Percentiles rank a stretch among this genome's conserved stretches.
These are phyloP conservation scores for Siniperca scherzeri DNA, from an alignment of 2,797 vertebrate species.

Conservation along the genomic window DNA sequence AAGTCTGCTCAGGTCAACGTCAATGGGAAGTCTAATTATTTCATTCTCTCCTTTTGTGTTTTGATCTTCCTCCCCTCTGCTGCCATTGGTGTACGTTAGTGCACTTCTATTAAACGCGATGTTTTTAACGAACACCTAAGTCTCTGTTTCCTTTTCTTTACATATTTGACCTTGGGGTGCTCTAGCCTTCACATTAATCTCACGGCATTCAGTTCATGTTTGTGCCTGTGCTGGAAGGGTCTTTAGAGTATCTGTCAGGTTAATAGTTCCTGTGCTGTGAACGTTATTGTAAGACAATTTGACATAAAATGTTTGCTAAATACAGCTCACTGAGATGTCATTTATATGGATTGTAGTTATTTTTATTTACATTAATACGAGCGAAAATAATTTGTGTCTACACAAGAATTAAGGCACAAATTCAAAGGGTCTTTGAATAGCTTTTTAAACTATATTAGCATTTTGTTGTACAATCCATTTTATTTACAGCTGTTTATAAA, in stretches of 20 bases:
- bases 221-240: neutral
- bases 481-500: neutral
- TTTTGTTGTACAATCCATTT: neutral
- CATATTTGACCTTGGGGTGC: neutral
- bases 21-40: conserved; percentile 37
- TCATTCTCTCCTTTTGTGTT: conserved; percentile 44
- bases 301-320: neutral
- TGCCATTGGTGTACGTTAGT: conserved; percentile 64
- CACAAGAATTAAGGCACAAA: neutral
- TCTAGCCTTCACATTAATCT: neutral
- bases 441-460: neutral
- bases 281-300: neutral
- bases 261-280: neutral
- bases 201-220: neutral
- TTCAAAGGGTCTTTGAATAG: neutral
- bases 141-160: conserved; percentile 24
- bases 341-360: neutral
- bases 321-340: neutral
- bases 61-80: conserved; percentile 68
- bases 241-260: neutral
- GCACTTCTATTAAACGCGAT: conserved; percentile 77
- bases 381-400: neutral
- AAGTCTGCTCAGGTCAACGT: conserved; percentile 66
- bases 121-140: conserved; percentile 66
- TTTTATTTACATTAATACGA: neutral